phyloP scores from a whole-genome alignment of 1,140 invertebrate species.

The Palaemon carinicauda region DNA sequence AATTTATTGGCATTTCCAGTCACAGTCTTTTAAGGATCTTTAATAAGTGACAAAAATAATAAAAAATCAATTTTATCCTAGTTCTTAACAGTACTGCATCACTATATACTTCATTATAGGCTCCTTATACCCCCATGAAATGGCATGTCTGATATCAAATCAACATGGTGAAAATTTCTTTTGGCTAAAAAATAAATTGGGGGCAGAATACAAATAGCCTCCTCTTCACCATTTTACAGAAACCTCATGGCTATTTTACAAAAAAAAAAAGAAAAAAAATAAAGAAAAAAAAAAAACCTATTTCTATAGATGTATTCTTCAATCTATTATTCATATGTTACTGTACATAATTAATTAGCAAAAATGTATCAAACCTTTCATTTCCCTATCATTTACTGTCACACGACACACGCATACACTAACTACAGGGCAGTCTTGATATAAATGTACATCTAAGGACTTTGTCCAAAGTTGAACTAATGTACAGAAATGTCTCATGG shows the following conservation, averaged over 20 bases:
- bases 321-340: too few relatives aligned
- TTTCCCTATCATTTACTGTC: background rate
- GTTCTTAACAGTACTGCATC: background rate
- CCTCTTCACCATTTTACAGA: too few relatives aligned
- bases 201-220: too few relatives aligned
- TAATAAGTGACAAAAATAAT: background rate
- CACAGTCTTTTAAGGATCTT: background rate
- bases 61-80: background rate
- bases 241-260: too few relatives aligned
- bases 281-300: too few relatives aligned
- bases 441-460: slow-evolving; percentile 49
- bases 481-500: slow-evolving; percentile 23
- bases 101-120: background rate
- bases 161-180: too few relatives aligned
- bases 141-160: too few relatives aligned
- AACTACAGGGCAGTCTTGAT: slow-evolving; percentile 7
- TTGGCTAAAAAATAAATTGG: too few relatives aligned
- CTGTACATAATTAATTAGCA: background rate
- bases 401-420: slow-evolving; percentile 13
- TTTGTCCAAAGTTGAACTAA: slow-evolving; percentile 19
- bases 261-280: too few relatives aligned
- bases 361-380: slow-evolving; percentile 1
- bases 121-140: too few relatives aligned
- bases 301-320: too few relatives aligned
- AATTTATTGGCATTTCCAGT: too few relatives aligned